Conservation (phyloP, 2,888 invertebrate genomes). For the Nomada hirtipes region DNA sequence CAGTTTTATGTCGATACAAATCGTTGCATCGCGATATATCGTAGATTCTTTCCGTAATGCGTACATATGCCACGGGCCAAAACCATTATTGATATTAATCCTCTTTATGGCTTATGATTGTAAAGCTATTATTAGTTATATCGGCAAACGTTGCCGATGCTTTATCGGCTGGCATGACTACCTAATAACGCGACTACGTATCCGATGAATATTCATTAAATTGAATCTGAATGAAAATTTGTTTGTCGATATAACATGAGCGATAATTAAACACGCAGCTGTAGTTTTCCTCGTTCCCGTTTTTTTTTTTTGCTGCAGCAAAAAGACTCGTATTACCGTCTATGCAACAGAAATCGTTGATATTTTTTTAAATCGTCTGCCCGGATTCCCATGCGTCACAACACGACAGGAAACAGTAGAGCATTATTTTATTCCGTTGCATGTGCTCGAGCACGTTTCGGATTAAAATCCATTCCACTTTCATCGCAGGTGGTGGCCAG, state of each 20-base stretch:
- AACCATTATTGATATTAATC: conserved; percentile 31
- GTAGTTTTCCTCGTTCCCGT: too few relatives aligned
- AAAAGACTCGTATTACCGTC: too few relatives aligned
- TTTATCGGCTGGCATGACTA: conserved; percentile 14
- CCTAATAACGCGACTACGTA: conserved; percentile 13
- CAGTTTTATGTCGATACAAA: neutral
- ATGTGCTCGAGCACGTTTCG: neutral
- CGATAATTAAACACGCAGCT: neutral
- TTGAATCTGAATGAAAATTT: conserved; percentile 22
- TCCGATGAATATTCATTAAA: conserved; percentile 33
- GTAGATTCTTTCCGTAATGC: conserved; percentile 3
- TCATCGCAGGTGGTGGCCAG: neutral
- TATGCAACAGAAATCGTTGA: too few relatives aligned
- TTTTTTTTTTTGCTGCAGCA: too few relatives aligned
- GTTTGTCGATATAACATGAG: neutral
- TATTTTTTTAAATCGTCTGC: too few relatives aligned
- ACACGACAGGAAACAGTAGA: neutral
- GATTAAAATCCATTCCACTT: neutral
- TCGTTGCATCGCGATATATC: neutral
- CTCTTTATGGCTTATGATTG: conserved; percentile 13
- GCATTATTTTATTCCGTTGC: neutral
- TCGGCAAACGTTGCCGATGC: neutral
- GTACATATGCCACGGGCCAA: neutral
- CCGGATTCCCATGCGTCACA: too few relatives aligned
- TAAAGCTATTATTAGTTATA: conserved; percentile 12